These are phyloP conservation scores for Montipora capitata DNA, from an alignment of 92 coral and sea anemone genomes.

Conservation along the genomic window DNA sequence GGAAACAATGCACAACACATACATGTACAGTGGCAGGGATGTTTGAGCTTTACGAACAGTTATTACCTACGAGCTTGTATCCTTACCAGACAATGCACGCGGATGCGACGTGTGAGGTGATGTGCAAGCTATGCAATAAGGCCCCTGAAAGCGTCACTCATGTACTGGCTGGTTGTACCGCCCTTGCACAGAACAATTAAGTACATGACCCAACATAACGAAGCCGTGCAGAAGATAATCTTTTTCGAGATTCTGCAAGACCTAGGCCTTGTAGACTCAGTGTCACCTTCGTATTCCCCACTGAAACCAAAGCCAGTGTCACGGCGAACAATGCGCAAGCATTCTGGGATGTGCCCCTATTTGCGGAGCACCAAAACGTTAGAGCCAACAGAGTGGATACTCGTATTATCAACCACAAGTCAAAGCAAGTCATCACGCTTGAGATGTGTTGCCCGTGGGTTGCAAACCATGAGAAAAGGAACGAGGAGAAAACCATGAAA, in stretches of 20 bases:
- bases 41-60: not conserved
- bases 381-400: too few relatives aligned
- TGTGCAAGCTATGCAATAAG: not conserved
- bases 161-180: conserved; percentile 12
- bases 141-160: conserved; percentile 17
- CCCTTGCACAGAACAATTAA: conserved; percentile 6
- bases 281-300: not conserved
- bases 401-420: too few relatives aligned
- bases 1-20: not conserved
- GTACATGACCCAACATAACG: not conserved
- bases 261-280: conserved; percentile 6
- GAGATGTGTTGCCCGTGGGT: too few relatives aligned
- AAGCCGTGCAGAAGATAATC: not conserved
- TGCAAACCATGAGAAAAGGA: not conserved
- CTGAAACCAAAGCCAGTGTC: conserved; percentile 3
- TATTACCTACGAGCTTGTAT: not conserved
- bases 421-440: too few relatives aligned
- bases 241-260: not conserved
- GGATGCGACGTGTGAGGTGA: not conserved
- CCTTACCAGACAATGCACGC: not conserved
- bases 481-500: not conserved
- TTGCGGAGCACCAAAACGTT: not conserved
- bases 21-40: not conserved
- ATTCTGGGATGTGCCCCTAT: not conserved
- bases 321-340: conserved; percentile 1